phyloP scores from a whole-genome alignment of 2,797 vertebrate genomes.

The Anguilla marmorata region DNA sequence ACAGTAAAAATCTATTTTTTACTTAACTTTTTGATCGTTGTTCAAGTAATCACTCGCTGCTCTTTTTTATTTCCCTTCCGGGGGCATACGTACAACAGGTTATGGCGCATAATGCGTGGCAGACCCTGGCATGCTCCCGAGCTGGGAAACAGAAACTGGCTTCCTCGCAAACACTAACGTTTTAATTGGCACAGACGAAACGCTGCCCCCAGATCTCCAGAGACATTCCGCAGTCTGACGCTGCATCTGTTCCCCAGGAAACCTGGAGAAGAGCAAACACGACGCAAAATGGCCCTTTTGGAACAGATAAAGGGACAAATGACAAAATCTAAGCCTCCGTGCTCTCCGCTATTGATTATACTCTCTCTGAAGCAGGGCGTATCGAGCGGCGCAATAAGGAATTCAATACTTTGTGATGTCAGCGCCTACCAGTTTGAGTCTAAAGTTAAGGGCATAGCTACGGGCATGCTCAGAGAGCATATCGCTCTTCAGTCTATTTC shows the following conservation, averaged over 20 bases:
- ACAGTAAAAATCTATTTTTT: background rate
- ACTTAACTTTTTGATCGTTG: no score
- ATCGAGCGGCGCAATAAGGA: conserved; percentile 31
- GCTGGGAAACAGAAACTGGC: conserved; percentile 18
- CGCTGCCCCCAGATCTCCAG: background rate
- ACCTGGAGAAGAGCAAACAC: conserved; percentile 15
- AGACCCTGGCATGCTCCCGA: conserved; percentile 29
- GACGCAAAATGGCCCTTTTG: background rate
- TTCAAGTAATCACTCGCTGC: background rate
- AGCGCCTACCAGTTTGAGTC: conserved; percentile 31
- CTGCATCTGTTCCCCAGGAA: conserved; percentile 21
- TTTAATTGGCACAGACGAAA: conserved; percentile 30
- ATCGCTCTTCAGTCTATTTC: conserved; percentile 28
- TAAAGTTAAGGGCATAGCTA: conserved; percentile 39
- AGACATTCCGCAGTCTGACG: conserved; percentile 19
- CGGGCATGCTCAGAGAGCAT: conserved; percentile 26
- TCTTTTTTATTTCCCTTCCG: background rate
- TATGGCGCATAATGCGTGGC: background rate
- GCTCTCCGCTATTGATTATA: conserved; percentile 23
- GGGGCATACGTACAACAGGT: background rate
- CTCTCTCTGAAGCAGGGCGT: conserved; percentile 32
- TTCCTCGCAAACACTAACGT: conserved; percentile 33
- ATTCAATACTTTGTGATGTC: conserved; percentile 43
- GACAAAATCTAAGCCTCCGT: conserved; percentile 22
- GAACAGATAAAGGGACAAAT: background rate